Percentiles rank a stretch among this genome's conserved stretches.
phyloP scores from a whole-genome alignment of 2,797 vertebrate species.

The Chelidonichthys spinosus region DNA sequence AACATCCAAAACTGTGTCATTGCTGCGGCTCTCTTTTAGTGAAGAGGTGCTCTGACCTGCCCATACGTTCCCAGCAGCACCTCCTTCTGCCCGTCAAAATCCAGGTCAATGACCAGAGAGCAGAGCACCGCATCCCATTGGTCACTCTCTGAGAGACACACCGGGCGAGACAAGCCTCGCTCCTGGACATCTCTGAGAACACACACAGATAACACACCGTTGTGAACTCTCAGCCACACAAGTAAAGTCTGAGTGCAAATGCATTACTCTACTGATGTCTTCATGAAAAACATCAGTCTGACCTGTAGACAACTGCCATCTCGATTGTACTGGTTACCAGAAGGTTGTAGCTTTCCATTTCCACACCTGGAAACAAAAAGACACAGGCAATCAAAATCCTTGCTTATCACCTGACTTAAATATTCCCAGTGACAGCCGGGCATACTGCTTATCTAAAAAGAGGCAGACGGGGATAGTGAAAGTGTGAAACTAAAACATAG shows the following conservation, averaged over 20 bases:
- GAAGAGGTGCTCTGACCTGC: slow-evolving; percentile 80
- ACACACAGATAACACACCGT: slow-evolving; percentile 3
- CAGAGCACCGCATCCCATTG: slow-evolving; percentile 91
- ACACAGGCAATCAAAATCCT: not conserved
- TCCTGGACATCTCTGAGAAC: slow-evolving; percentile 86
- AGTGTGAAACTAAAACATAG: not conserved
- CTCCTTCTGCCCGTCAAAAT: slow-evolving; percentile 89
- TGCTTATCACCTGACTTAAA: not conserved
- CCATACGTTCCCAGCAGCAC: slow-evolving; percentile 93
- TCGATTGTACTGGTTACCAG: slow-evolving; percentile 91
- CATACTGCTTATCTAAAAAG: not conserved
- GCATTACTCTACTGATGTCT: not conserved
- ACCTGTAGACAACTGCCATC: slow-evolving; percentile 92
- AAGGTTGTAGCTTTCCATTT: slow-evolving; percentile 81
- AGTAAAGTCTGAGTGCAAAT: not conserved
- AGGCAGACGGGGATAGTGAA: not conserved
- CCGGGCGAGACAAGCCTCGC: slow-evolving; percentile 81
- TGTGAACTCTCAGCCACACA: not conserved
- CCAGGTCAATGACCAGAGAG: slow-evolving; percentile 89
- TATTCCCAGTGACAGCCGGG: not conserved
- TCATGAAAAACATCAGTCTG: not conserved
- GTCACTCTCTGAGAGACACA: slow-evolving; percentile 87
- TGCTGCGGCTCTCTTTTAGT: no score
- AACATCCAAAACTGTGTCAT: no score
- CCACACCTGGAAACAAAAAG: slow-evolving; percentile 59